Evolutionary conservation across 53 echinoderm and acorn worm species (phyloP).

Genomic region (Antedon mediterranea): DNA sequence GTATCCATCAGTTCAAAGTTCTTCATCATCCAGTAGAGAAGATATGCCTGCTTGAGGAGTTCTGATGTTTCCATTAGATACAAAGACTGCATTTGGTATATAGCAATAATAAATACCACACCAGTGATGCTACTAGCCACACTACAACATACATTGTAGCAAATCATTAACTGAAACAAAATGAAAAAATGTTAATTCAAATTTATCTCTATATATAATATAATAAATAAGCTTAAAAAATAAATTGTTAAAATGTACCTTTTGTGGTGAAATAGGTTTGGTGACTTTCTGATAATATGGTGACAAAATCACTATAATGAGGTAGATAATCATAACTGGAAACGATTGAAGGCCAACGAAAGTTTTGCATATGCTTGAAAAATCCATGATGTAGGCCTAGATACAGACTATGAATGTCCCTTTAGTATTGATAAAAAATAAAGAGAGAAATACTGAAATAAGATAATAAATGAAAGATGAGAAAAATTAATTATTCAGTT

Average conservation of each 20-base stretch:
- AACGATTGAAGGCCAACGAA: not conserved
- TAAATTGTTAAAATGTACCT: not conserved
- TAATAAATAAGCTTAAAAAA: too few species aligned
- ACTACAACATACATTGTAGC: conserved; percentile 81
- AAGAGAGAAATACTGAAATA: too few species aligned
- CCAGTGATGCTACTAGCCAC: conserved; percentile 43
- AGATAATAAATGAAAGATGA: too few species aligned
- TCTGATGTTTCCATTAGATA: conserved; percentile 44
- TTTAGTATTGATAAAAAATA: too few species aligned
- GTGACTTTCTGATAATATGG: not conserved
- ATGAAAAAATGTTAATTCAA: conserved; percentile 4
- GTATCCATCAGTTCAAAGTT: conserved; percentile 91
- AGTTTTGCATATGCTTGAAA: not conserved
- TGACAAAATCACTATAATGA: not conserved
- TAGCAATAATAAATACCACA: conserved; percentile 42
- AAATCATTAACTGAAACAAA: conserved; percentile 43
- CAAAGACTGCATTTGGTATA: conserved; percentile 40
- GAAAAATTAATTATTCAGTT: too few species aligned
- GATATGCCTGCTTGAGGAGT: conserved; percentile 34
- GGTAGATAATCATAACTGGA: not conserved
- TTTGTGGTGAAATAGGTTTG: not conserved
- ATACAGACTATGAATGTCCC: too few species aligned
- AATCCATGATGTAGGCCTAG: not conserved
- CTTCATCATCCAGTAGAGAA: conserved; percentile 72
- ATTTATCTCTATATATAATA: too few species aligned